These are phyloP conservation scores for Schmidtea mediterranea DNA, from an alignment of 1,140 invertebrate genomes.

Conservation along the genomic window DNA sequence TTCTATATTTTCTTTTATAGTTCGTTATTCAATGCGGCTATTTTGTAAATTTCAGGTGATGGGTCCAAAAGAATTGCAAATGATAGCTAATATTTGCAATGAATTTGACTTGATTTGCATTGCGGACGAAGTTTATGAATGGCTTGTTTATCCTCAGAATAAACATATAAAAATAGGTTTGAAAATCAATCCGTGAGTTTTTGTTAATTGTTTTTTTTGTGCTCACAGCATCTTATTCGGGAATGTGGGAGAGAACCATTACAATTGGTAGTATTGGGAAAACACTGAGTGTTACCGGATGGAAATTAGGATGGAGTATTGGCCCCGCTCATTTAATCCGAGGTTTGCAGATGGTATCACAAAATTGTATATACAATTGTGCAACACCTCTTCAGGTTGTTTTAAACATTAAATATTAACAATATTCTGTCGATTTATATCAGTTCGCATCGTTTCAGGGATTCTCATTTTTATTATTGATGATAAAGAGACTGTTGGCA, in stretches of 20 bases:
- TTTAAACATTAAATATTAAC: too few species aligned
- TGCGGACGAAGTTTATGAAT: constrained; percentile 92
- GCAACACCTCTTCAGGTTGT: constrained; percentile 46
- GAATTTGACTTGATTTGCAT: constrained; percentile 70
- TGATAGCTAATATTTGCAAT: constrained; percentile 57
- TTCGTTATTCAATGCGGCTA: too few species aligned
- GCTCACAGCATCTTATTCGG: constrained; percentile 49
- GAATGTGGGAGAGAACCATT: constrained; percentile 87
- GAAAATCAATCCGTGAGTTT: not conserved
- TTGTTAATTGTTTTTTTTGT: not conserved
- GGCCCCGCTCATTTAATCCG: constrained; percentile 18
- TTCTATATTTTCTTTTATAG: too few species aligned
- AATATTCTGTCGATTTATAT: too few species aligned
- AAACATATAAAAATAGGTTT: constrained; percentile 20
- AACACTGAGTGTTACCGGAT: constrained; percentile 78
- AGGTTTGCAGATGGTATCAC: constrained; percentile 51
- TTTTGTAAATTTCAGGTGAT: constrained; percentile 32
- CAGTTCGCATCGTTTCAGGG: too few species aligned
- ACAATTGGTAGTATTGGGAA: constrained; percentile 90
- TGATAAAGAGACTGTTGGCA: too few species aligned
- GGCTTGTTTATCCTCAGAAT: constrained; percentile 59
- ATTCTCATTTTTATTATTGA: too few species aligned
- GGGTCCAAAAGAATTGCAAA: constrained; percentile 31
- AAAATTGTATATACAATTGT: constrained; percentile 71
- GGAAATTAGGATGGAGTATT: constrained; percentile 67